Percentiles rank a stretch among this genome's conserved stretches.
These are phyloP conservation scores for Bhutanitis thaidina DNA, from an alignment of 2,888 invertebrate genomes.

Conservation along the genomic window DNA sequence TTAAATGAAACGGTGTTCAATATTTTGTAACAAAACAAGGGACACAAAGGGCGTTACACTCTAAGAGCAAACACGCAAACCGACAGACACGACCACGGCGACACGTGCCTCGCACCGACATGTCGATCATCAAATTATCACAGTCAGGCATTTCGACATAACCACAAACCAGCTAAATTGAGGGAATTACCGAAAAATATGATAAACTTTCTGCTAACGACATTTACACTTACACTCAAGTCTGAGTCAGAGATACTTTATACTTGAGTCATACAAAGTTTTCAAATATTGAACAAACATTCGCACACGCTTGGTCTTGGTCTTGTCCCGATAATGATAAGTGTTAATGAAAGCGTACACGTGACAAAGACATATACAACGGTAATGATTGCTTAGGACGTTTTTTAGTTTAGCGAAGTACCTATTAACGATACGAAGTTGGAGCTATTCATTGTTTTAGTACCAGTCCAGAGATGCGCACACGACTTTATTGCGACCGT, in stretches of 20 bases:
- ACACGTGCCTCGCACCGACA: constrained; percentile 42
- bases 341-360: constrained; percentile 39
- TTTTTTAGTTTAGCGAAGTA: not conserved
- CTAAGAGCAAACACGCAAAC: constrained; percentile 58
- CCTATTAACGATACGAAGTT: too few relatives aligned
- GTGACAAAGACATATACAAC: constrained; percentile 8
- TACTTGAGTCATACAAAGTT: constrained; percentile 17
- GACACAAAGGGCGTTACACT: constrained; percentile 77
- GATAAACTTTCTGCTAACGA: not conserved
- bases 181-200: not conserved
- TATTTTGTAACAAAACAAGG: constrained; percentile 79
- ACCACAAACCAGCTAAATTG: not conserved
- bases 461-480: too few relatives aligned
- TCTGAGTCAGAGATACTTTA: constrained; percentile 1
- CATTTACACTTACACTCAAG: not conserved
- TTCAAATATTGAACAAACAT: constrained; percentile 28
- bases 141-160: constrained; percentile 37
- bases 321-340: constrained; percentile 40
- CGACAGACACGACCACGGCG: constrained; percentile 37
- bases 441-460: too few relatives aligned
- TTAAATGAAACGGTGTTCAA: constrained; percentile 79
- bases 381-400: not conserved
- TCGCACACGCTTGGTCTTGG: constrained; percentile 24
- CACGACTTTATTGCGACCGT: too few relatives aligned
- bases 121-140: constrained; percentile 68